These are phyloP conservation scores for Pycnomerus fuliginosus DNA, from an alignment of 2,888 invertebrate genomes.

Conservation along the genomic window DNA sequence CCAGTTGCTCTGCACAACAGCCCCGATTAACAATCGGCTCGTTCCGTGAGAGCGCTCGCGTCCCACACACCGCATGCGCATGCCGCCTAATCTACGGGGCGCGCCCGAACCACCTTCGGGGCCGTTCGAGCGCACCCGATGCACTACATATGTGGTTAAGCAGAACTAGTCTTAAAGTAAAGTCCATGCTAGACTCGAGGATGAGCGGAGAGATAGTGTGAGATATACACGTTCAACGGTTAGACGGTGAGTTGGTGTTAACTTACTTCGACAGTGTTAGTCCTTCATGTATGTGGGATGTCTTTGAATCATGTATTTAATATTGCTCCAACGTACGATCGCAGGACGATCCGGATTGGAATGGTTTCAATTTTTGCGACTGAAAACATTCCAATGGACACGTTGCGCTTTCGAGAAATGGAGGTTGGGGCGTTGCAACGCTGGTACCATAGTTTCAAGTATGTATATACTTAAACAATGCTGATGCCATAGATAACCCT, in stretches of 20 bases:
- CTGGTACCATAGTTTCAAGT: no score
- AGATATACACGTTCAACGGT: constrained; percentile 37
- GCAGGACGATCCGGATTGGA: constrained; percentile 6
- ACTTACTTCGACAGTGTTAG: constrained; percentile 51
- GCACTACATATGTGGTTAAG: constrained; percentile 24
- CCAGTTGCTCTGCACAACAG: constrained; percentile 86
- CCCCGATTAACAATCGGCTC: constrained; percentile 10
- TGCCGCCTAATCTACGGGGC: constrained; percentile 31
- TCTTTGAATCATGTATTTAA: constrained; percentile 41
- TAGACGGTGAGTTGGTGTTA: constrained; percentile 46
- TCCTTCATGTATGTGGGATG: constrained; percentile 46
- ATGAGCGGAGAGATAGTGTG: constrained; percentile 28
- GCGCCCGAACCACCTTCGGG: constrained; percentile 7
- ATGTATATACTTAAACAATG: no score
- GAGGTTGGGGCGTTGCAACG: no score
- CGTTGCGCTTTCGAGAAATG: no score
- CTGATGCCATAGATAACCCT: no score
- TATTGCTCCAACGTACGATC: no score
- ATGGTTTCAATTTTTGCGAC: constrained; percentile 1
- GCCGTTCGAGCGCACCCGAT: constrained; percentile 11
- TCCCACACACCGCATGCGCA: constrained; percentile 35
- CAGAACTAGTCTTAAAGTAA: constrained; percentile 18
- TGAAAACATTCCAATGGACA: no score
- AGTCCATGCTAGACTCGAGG: constrained; percentile 24
- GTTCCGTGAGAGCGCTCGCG: background rate